These are phyloP conservation scores for Conus betulinus DNA, from an alignment of 1,140 invertebrate species.

Conservation along the genomic window DNA sequence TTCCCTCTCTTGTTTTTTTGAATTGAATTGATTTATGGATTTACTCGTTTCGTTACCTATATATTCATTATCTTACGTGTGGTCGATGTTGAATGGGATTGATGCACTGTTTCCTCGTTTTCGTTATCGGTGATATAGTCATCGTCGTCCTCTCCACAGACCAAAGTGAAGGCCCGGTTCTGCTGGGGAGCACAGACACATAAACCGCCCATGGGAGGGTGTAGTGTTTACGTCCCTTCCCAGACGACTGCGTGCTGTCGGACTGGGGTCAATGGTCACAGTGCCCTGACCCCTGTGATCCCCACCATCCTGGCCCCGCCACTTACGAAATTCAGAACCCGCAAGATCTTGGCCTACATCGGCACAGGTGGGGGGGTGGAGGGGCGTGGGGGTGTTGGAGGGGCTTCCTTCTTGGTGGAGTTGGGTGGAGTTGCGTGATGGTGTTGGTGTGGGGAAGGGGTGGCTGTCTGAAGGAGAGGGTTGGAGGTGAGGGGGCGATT, in stretches of 20 bases:
- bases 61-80: neutral
- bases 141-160: slow-evolving; percentile 39
- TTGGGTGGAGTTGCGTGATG: too few relatives aligned
- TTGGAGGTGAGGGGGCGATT: too few relatives aligned
- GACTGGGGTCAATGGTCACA: slow-evolving; percentile 81
- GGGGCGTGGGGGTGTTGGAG: too few relatives aligned
- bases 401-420: too few relatives aligned
- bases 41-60: too few relatives aligned
- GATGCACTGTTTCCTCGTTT: too few relatives aligned
- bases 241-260: slow-evolving; percentile 82
- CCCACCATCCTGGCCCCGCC: slow-evolving; percentile 66
- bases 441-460: too few relatives aligned
- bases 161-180: slow-evolving; percentile 50
- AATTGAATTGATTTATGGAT: too few relatives aligned
- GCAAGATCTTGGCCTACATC: slow-evolving; percentile 80
- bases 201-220: slow-evolving; percentile 44
- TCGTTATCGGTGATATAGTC: neutral
- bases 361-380: slow-evolving; percentile 78
- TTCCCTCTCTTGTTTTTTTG: too few relatives aligned
- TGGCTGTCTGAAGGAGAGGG: too few relatives aligned
- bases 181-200: slow-evolving; percentile 50
- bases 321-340: slow-evolving; percentile 76
- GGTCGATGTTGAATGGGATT: neutral
- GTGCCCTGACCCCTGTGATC: slow-evolving; percentile 76
- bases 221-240: slow-evolving; percentile 81